Evolutionary conservation across 2,113 vertebrate genomes (phyloP), one percentile per base, ranked within the genome.

Genomic region (Odontesthes bonariensis): DNA sequence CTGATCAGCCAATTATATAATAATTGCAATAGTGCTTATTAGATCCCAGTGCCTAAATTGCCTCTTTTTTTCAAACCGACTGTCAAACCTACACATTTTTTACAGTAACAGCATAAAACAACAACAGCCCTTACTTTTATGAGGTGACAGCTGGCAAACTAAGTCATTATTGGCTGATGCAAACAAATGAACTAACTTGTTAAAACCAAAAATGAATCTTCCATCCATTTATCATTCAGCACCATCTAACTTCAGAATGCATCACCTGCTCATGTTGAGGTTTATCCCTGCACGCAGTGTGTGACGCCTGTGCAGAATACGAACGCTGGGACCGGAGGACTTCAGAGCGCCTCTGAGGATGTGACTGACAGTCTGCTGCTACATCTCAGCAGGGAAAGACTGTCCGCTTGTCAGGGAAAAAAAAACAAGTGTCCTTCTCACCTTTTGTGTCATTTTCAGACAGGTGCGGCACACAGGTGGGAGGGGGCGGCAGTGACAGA

Each of bases 391-490:
- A 12, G 69, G 58, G 27, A 59, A 20, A 63, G 71, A 76, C 19
- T 62, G 71, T 52, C 68, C 68, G 73, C 78, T 59, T 31, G 52
- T 67, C 69, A 56, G 78, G 69, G 75, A 54, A 20, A 66, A 52
- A 61, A 16, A n/a, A 46, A 13, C 2, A 38, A 68, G 66, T 64
- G 71, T 73, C 82, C 71, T 58, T 49, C 58, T 81, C 79, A 89
- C 86, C 85, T 86, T 88, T 32, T 74, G 77, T 81, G 79, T 88
- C 83, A 83, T 76, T 68, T 72, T 38, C 7, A 66, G 69, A 73
- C 42, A 58, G 65, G 64, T 49, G 72, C 1, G 9, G 47, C n/a
- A 8, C 66, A 53, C 53, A 74, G 81, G 63, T 49, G 69, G 76
- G n/a, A n/a, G n/a, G 75, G 72, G 51, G 68, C 14, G 31, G 49